Evolutionary conservation across 2,888 invertebrate genomes (phyloP).

Genomic region (Metellina segmentata): DNA sequence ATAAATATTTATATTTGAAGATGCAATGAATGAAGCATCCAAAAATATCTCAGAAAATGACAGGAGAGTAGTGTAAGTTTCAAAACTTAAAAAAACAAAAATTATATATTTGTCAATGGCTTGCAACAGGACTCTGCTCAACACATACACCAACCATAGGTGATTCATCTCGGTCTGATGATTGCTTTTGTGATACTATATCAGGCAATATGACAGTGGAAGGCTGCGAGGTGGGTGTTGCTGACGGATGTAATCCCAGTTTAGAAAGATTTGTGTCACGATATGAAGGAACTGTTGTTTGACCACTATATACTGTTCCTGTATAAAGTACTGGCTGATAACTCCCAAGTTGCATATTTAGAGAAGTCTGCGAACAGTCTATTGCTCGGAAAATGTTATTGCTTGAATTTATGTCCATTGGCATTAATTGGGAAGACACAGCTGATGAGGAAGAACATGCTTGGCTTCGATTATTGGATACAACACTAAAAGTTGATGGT

Average conservation of each 20-base stretch:
- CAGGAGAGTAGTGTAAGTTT: slow-evolving; percentile 52
- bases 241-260: slow-evolving; percentile 72
- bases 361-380: slow-evolving; percentile 81
- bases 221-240: slow-evolving; percentile 75
- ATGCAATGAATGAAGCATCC: neutral
- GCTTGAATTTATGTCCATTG: slow-evolving; percentile 79
- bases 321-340: slow-evolving; percentile 72
- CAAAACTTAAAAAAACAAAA: slow-evolving; percentile 53
- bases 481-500: slow-evolving; percentile 70
- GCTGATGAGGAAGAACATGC: slow-evolving; percentile 75
- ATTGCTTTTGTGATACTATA: slow-evolving; percentile 71
- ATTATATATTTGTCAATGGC: slow-evolving; percentile 84
- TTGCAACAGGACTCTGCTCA: slow-evolving; percentile 95
- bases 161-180: slow-evolving; percentile 85
- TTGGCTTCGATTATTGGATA: slow-evolving; percentile 73
- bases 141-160: slow-evolving; percentile 94
- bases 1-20: slow-evolving; percentile 43
- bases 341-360: slow-evolving; percentile 81
- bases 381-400: slow-evolving; percentile 79
- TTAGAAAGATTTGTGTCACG: slow-evolving; percentile 75
- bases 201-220: slow-evolving; percentile 74
- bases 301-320: slow-evolving; percentile 73
- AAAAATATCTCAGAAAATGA: slow-evolving; percentile 46
- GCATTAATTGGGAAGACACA: slow-evolving; percentile 77
- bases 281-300: slow-evolving; percentile 74